Evolutionary conservation across 2,888 invertebrate species (phyloP).

Genomic region (Drosophila incognita): DNA sequence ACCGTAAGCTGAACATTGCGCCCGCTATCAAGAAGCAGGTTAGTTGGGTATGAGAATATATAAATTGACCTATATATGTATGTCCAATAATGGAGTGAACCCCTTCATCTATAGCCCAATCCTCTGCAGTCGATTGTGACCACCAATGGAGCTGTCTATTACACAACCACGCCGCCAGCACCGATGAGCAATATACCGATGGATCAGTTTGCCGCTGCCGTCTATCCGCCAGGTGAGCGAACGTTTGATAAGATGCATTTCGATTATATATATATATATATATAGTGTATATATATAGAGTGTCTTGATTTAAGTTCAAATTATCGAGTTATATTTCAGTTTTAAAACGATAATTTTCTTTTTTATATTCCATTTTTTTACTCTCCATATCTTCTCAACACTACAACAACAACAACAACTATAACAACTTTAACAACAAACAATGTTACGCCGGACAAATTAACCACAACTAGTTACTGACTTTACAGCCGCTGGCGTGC

Average conservation of each 20-base stretch:
- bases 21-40: conserved; percentile 94
- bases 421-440: conserved; percentile 46
- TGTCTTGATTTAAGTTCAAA: neutral
- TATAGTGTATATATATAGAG: neutral
- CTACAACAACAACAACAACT: conserved; percentile 37
- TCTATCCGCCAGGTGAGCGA: conserved; percentile 85
- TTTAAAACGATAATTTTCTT: conserved; percentile 59
- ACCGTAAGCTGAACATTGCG: conserved; percentile 93
- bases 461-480: conserved; percentile 82
- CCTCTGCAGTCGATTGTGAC: conserved; percentile 84
- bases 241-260: neutral
- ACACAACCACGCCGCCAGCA: conserved; percentile 85
- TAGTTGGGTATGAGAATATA: conserved; percentile 52
- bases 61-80: neutral
- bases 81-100: neutral
- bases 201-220: conserved; percentile 85
- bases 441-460: conserved; percentile 55
- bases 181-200: conserved; percentile 85
- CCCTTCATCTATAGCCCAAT: conserved; percentile 40
- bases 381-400: conserved; percentile 44
- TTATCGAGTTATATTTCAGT: conserved; percentile 35
- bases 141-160: conserved; percentile 85
- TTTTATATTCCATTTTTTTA: conserved; percentile 69
- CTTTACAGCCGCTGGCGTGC: conserved; percentile 85
- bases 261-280: neutral